phyloP scores from a whole-genome alignment of 1,140 invertebrate genomes.

The Heterodera carotae region DNA sequence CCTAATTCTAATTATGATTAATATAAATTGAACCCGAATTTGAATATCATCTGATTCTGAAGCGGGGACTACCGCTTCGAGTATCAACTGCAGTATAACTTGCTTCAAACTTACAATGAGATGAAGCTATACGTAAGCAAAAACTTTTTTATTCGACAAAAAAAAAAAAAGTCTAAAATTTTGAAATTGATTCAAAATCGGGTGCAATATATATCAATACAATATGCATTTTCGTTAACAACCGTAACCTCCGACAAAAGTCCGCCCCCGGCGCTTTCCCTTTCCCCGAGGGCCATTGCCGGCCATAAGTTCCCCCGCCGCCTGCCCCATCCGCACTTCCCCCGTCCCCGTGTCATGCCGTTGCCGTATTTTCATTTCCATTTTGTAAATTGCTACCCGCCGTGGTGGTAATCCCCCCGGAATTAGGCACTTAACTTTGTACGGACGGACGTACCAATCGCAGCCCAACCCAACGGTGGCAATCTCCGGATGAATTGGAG shows the following conservation, averaged over 20 bases:
- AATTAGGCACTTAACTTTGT: slow-evolving; percentile 10
- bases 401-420: slow-evolving; percentile 9
- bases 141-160: too few species aligned
- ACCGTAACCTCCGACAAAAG: not conserved
- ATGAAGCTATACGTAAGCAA: too few species aligned
- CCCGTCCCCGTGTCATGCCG: not conserved
- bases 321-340: not conserved
- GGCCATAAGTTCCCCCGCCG: not conserved
- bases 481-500: not conserved
- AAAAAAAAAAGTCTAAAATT: too few species aligned
- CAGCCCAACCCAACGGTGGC: not conserved
- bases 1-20: too few species aligned
- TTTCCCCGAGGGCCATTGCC: slow-evolving; percentile 2
- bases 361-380: slow-evolving; percentile 13
- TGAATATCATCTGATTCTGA: too few species aligned
- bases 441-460: not conserved
- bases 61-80: too few species aligned
- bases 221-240: not conserved
- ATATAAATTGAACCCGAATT: too few species aligned
- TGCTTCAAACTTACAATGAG: too few species aligned
- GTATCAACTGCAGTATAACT: too few species aligned
- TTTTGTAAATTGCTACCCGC: slow-evolving; percentile 13
- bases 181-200: too few species aligned
- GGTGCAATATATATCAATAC: too few species aligned
- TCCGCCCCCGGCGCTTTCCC: not conserved